phyloP scores from a whole-genome alignment of 2,113 vertebrate species.

The Glaucomys volans region DNA sequence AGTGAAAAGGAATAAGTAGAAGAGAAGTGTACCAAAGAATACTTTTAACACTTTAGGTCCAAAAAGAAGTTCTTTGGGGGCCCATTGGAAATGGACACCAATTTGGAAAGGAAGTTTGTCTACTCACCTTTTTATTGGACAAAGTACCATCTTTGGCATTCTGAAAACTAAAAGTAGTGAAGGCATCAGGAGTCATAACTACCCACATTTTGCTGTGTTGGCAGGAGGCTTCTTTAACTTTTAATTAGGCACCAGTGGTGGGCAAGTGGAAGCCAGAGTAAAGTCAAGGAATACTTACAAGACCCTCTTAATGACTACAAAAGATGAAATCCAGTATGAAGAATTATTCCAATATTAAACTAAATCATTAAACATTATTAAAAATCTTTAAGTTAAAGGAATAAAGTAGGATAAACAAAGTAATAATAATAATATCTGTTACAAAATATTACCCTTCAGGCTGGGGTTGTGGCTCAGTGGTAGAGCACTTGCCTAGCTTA shows the following conservation, averaged over 20 bases:
- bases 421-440: background rate
- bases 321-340: background rate
- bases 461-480: too few relatives aligned
- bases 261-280: background rate
- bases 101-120: background rate
- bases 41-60: background rate
- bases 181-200: background rate
- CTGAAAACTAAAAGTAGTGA: background rate
- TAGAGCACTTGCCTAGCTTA: too few relatives aligned
- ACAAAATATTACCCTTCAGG: background rate
- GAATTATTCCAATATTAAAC: background rate
- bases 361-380: background rate
- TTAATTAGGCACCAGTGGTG: background rate
- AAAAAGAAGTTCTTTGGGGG: background rate
- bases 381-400: conserved; percentile 10
- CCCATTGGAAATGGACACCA: background rate
- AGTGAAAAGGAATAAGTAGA: background rate
- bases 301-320: background rate
- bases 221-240: background rate
- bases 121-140: background rate
- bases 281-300: background rate
- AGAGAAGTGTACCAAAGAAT: background rate
- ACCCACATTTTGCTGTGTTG: background rate
- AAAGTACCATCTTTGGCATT: background rate
- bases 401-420: background rate